phyloP scores from a whole-genome alignment of 2,888 invertebrate genomes.

The Trileptium ribeirensis region DNA sequence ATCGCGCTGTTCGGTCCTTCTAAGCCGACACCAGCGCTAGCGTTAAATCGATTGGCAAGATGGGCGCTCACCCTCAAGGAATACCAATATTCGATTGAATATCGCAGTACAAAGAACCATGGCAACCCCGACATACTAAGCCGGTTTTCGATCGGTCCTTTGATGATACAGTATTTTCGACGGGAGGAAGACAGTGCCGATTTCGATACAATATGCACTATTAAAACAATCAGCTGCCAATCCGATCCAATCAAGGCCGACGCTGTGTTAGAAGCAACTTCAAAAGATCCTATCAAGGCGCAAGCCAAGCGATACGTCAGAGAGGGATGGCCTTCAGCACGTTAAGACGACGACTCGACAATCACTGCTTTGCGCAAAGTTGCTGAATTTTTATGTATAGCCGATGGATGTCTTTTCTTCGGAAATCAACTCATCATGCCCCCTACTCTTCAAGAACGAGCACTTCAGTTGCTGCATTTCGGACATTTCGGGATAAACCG shows the following conservation, averaged over 20 bases:
- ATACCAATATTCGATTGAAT: not conserved
- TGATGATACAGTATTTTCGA: constrained; percentile 19
- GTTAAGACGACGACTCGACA: not conserved
- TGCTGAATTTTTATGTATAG: constrained; percentile 19
- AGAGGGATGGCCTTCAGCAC: not conserved
- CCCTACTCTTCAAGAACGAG: not conserved
- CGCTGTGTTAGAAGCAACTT: not conserved
- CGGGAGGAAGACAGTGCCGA: constrained; percentile 23
- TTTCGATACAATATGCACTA: not conserved
- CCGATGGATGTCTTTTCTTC: constrained; percentile 31
- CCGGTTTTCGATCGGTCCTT: constrained; percentile 19
- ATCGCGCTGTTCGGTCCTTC: constrained; percentile 29
- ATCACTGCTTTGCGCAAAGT: not conserved
- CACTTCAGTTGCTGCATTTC: not conserved
- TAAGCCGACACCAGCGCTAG: constrained; percentile 19
- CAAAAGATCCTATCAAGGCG: not conserved
- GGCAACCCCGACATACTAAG: constrained; percentile 33
- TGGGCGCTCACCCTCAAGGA: constrained; percentile 27
- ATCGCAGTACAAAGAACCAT: constrained; percentile 19
- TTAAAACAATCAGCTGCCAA: not conserved
- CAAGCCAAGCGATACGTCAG: not conserved
- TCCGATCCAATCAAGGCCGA: not conserved
- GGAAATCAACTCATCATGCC: not conserved
- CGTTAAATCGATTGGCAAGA: constrained; percentile 22
- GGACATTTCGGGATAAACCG: constrained; percentile 3